Evolutionary conservation across 2,797 vertebrate species (phyloP).

Genomic region (Emydoidea blandingii): DNA sequence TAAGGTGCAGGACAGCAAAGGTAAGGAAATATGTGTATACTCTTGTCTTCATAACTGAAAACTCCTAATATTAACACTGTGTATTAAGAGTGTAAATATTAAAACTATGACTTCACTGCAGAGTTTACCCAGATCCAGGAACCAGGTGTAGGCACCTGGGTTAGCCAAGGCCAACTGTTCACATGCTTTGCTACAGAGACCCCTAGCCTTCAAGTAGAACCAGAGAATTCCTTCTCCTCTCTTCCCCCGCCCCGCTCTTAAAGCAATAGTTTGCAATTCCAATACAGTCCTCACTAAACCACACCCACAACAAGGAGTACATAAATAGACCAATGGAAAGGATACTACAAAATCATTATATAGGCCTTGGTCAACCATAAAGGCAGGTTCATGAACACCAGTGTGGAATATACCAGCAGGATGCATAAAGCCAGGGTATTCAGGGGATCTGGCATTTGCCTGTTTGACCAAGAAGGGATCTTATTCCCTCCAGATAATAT

Average conservation of each 20-base stretch:
- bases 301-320: too few species aligned
- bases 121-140: not conserved
- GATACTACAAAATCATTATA: too few species aligned
- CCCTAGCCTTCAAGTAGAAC: too few species aligned
- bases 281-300: too few species aligned
- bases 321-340: too few species aligned
- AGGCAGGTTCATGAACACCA: too few species aligned
- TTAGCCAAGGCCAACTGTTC: not conserved
- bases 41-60: constrained; percentile 51
- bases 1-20: not conserved
- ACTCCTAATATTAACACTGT: not conserved
- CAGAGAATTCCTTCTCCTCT: too few species aligned
- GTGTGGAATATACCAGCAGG: too few species aligned
- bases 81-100: constrained; percentile 7
- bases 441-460: not conserved
- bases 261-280: too few species aligned
- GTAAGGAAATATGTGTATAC: constrained; percentile 36
- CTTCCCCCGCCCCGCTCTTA: too few species aligned
- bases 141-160: not conserved
- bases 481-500: constrained; percentile 6
- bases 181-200: not conserved
- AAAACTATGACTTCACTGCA: not conserved
- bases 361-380: too few species aligned
- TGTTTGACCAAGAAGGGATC: not conserved
- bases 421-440: not conserved